Conservation (phyloP, 2,888 invertebrate genomes). For the Dynastes grantii region DNA sequence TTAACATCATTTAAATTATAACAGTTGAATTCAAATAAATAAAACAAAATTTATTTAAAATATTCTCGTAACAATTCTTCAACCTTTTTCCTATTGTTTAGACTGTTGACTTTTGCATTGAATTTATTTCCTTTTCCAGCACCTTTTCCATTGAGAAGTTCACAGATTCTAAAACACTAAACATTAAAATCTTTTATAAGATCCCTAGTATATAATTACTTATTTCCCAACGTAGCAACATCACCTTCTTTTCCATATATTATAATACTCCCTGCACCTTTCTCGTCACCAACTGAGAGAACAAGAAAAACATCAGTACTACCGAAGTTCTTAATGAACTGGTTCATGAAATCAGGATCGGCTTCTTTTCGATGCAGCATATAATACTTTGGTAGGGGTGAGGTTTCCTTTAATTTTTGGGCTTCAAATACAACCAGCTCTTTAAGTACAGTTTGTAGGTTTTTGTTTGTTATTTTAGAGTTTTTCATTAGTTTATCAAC, state of each 20-base stretch:
- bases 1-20: too few relatives aligned
- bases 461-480: constrained; percentile 78
- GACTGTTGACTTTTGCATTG: constrained; percentile 84
- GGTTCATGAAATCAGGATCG: constrained; percentile 83
- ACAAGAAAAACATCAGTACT: constrained; percentile 76
- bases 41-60: constrained; percentile 65
- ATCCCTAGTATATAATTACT: constrained; percentile 68
- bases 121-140: constrained; percentile 81
- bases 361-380: constrained; percentile 81
- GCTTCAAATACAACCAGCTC: constrained; percentile 83
- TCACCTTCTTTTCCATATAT: constrained; percentile 74
- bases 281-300: constrained; percentile 81
- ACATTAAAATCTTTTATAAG: background rate
- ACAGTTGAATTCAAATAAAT: background rate
- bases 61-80: constrained; percentile 76
- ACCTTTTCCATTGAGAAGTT: constrained; percentile 83
- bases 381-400: constrained; percentile 74
- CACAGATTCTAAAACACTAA: constrained; percentile 75
- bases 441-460: constrained; percentile 76
- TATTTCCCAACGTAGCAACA: constrained; percentile 74
- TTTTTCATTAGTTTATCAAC: constrained; percentile 84
- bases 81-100: constrained; percentile 78
- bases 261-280: constrained; percentile 74
- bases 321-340: constrained; percentile 78
- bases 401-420: constrained; percentile 72